Evolutionary conservation across 2,797 vertebrate genomes (phyloP), one percentile per base, ranked within the genome.

Genomic region (Catamblyrhynchus diadema): DNA sequence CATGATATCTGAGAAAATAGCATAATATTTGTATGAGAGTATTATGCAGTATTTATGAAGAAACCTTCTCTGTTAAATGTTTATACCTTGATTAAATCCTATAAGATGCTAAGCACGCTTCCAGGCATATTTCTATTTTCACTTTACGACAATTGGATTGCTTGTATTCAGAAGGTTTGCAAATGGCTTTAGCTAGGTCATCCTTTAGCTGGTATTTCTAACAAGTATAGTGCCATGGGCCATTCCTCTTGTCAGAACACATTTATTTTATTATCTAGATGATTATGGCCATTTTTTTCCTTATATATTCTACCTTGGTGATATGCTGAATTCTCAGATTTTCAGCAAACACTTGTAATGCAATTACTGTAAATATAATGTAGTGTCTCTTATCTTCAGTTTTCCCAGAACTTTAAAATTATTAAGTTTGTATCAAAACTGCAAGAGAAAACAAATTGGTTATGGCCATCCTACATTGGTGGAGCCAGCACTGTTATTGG

Each of bases 181-280:
- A 94, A 93, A 80, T 51, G n/a, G 12, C 24, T 88, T 89, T 67
- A 88, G 84, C 47, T 70, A 33, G 82, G 70, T 94, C 83, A 71
- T 85, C 19, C 54, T 94, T 87, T 72, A 82, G 39, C 57, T 81
- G 65, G 14, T 82, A 67, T 81, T 95, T 92, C 48, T 80, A 81
- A 90, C 53, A 88, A 80, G 73, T 42, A 47, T 8, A 70, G 70
- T 28, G 64, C 66, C 67, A 72, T 9, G 8, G 65, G 84, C 54
- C n/a, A 86, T 90, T 96, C 56, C 33, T 88, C 77, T 80, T 80
- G 79, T 94, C 81, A 82, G 70, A 94, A 57, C 21, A 30, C 8
- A 81, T 88, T 69, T 59, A 65, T 85, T 93, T 93, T 81, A 73
- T 86, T 78, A 82, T 45, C 53, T 90, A 54, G 33, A 86, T 88